A percentile compares a stretch with the other conserved stretches of the same genome.
phyloP scores from a whole-genome alignment of 2,888 invertebrate genomes.

The Drosophila pegasa region DNA sequence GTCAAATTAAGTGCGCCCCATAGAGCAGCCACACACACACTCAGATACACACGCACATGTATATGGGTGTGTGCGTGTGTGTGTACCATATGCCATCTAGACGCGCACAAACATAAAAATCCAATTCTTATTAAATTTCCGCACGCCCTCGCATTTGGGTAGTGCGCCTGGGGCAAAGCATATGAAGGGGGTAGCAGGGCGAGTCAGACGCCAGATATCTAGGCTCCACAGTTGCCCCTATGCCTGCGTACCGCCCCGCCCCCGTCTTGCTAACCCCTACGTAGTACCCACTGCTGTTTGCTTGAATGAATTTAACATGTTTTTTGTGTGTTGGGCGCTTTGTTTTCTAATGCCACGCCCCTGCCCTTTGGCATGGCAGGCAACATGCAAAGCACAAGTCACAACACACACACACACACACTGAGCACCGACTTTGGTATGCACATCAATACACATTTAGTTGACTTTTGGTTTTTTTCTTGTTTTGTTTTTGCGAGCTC shows the following conservation, averaged over 20 bases:
- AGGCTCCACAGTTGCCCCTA: neutral
- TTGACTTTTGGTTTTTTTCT: slow-evolving; percentile 69
- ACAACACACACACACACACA: slow-evolving; percentile 27
- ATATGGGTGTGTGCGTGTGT: neutral
- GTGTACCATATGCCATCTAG: slow-evolving; percentile 57
- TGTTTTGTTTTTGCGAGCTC: slow-evolving; percentile 25
- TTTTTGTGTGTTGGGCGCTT: slow-evolving; percentile 43
- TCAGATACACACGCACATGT: slow-evolving; percentile 1
- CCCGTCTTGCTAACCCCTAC: neutral
- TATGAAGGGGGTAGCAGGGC: slow-evolving; percentile 16
- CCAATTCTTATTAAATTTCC: slow-evolving; percentile 78
- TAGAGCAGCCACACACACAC: slow-evolving; percentile 34
- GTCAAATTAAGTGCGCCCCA: slow-evolving; percentile 64
- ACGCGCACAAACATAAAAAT: slow-evolving; percentile 74
- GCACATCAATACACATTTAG: slow-evolving; percentile 56
- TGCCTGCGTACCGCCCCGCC: neutral
- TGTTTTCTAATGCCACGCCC: slow-evolving; percentile 59
- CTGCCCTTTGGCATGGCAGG: slow-evolving; percentile 33
- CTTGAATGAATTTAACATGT: slow-evolving; percentile 72
- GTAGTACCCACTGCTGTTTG: slow-evolving; percentile 32
- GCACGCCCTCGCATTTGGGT: slow-evolving; percentile 66
- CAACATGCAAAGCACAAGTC: slow-evolving; percentile 59
- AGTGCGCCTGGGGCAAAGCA: slow-evolving; percentile 35
- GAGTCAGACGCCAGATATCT: slow-evolving; percentile 6
- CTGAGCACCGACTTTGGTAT: slow-evolving; percentile 18